Percentiles rank a stretch among this genome's conserved stretches.
Evolutionary conservation across 1,140 invertebrate species (phyloP).

Genomic region (Argopecten irradians): DNA sequence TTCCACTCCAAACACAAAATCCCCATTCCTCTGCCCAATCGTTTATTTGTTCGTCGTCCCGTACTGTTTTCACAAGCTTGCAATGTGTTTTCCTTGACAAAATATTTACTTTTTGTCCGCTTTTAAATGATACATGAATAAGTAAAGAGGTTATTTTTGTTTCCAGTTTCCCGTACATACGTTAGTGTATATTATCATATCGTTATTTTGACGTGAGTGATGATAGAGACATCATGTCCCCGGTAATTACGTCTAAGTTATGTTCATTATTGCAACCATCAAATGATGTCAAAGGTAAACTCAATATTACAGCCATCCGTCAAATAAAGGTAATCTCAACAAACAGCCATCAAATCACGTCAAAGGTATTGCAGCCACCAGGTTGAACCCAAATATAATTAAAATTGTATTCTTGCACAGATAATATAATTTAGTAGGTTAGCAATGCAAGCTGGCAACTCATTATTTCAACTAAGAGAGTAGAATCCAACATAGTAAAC

Average conservation of each 20-base stretch:
- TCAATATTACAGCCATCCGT: too few relatives aligned
- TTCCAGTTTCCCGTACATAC: neutral
- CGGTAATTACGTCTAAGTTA: neutral
- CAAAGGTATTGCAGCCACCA: too few relatives aligned
- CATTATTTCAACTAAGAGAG: too few relatives aligned
- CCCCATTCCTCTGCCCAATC: neutral
- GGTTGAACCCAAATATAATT: too few relatives aligned
- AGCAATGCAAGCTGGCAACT: too few relatives aligned
- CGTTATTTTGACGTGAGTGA: neutral
- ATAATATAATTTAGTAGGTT: too few relatives aligned
- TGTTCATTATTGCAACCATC: too few relatives aligned
- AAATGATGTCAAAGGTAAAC: too few relatives aligned
- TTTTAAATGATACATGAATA: conserved; percentile 19
- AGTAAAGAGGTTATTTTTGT: neutral
- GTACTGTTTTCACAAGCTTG: neutral
- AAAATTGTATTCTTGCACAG: too few relatives aligned
- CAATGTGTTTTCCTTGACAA: conserved; percentile 13
- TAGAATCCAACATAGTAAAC: too few relatives aligned
- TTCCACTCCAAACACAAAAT: neutral
- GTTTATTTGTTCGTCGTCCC: conserved; percentile 15
- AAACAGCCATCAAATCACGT: too few relatives aligned
- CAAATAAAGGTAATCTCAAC: too few relatives aligned
- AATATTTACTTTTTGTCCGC: conserved; percentile 23
- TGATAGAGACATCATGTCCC: neutral
- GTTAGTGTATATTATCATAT: neutral